Conservation (phyloP, 2,113 vertebrate species). For the Jacana jacana region DNA sequence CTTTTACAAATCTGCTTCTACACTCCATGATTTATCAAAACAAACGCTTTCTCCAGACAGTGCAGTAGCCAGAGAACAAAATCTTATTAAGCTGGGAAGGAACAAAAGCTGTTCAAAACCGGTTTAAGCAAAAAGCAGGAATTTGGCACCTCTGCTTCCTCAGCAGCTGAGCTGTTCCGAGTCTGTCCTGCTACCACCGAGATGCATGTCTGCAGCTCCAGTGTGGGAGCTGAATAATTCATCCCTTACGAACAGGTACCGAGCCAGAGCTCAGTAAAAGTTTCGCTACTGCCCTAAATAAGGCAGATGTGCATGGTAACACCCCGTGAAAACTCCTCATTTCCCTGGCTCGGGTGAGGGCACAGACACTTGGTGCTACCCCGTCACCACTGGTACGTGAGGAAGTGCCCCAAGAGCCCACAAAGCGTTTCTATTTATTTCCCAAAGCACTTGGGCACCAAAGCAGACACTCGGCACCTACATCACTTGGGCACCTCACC, state of each 20-base stretch:
- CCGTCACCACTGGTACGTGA: background rate
- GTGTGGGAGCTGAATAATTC: background rate
- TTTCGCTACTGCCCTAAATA: background rate
- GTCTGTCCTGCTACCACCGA: background rate
- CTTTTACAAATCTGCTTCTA: background rate
- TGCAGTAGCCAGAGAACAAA: background rate
- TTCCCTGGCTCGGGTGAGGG: accelerated
- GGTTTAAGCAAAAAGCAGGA: background rate
- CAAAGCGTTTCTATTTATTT: background rate
- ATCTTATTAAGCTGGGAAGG: background rate
- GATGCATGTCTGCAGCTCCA: background rate
- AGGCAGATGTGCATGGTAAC: accelerated
- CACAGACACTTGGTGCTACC: accelerated
- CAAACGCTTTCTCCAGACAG: background rate
- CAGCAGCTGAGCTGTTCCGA: background rate
- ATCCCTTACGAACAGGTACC: background rate
- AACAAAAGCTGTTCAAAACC: background rate
- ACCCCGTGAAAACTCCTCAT: accelerated
- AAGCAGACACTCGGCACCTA: background rate
- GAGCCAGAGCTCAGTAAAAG: background rate
- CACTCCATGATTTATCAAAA: background rate
- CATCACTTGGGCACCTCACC: background rate
- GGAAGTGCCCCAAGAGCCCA: accelerated
- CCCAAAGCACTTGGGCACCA: background rate
- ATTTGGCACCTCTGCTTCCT: background rate